These are phyloP conservation scores for Pogonognathellus flavescens DNA, from an alignment of 1,140 invertebrate genomes.

Conservation along the genomic window DNA sequence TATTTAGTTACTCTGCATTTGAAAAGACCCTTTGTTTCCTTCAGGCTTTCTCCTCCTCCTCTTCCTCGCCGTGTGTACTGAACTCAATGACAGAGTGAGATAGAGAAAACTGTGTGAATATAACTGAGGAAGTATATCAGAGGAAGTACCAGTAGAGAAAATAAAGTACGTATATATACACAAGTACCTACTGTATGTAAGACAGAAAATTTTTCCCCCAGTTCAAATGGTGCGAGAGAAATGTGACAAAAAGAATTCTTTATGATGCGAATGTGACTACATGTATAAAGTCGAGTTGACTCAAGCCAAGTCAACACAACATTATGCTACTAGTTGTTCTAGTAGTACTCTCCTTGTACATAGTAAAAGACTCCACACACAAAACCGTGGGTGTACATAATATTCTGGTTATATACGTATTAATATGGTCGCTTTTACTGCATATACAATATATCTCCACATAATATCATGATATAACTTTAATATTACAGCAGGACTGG, in stretches of 20 bases:
- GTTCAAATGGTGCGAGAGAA: conserved; percentile 65
- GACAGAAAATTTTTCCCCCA: conserved; percentile 53
- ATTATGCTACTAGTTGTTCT: not conserved
- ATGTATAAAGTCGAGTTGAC: conserved; percentile 33
- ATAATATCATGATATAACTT: too few relatives aligned
- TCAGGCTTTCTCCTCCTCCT: too few relatives aligned
- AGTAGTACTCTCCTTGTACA: not conserved
- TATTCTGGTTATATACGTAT: not conserved
- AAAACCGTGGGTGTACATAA: not conserved
- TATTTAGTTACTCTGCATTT: too few relatives aligned
- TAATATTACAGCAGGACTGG: too few relatives aligned
- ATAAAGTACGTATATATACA: not conserved
- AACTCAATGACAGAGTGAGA: not conserved
- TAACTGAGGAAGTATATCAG: not conserved
- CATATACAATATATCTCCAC: not conserved
- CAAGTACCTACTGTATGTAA: not conserved
- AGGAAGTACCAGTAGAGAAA: not conserved
- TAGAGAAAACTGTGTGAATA: not conserved
- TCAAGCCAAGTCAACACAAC: conserved; percentile 42
- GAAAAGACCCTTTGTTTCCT: too few relatives aligned
- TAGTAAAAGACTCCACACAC: not conserved
- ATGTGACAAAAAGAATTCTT: conserved; percentile 66
- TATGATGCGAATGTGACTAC: conserved; percentile 60
- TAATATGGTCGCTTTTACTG: not conserved
- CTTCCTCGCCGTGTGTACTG: too few relatives aligned